Base-by-base conservation (phyloP, 2,113 vertebrate genomes). In the Chelonoidis abingdonii region DNA sequence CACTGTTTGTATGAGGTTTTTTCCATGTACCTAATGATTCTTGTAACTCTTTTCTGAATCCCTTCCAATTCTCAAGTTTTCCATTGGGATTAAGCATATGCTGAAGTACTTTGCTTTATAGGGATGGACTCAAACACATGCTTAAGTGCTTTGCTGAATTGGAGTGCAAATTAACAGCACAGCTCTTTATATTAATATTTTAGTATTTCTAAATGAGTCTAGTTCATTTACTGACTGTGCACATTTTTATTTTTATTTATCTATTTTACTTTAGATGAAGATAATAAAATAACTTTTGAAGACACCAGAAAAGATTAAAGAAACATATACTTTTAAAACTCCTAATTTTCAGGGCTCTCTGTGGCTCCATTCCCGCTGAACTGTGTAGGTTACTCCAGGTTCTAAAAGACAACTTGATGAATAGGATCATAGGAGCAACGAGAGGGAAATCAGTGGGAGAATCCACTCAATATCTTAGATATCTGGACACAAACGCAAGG, bases 121-220 rank as follows among this genome's bases (percentile, higher is more conserved):
- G n/a, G 85, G 90, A 86, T 89, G 27, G 83, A 88, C 92, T 95
- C 90, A 86, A 95, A 75, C 3, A 87, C 90, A 52, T 89, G 54
- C 83, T 95, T 94, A 90, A 84, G 90, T 89, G 52, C 92, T 93
- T 94, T 94, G n/a, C 11, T 93, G 93, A 96, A 79, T 87, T 69
- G 88, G 89, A 80, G n/a, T 59, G 81, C 92, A 87, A 96, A 93
- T 91, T 44, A 93, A 94, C 52, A 59, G 4, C 72, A 29, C 89
- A 78, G 47, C 65, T 38, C 22, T 72, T 72, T 72, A 72, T 72
- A 72, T 83, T 95, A 84, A 88, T 93, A 90, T 16, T 25, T 38
- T 92, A 93, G 35, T 92, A 35, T 95, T 93, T 94, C 85, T 92
- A 92, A 94, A 92, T 95, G 94, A 80, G 29, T 72, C 89, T 72